A percentile compares a stretch with the other conserved stretches of the same genome.
phyloP scores from a whole-genome alignment of 2,797 vertebrate genomes.

The Scomberomorus guttatus region DNA sequence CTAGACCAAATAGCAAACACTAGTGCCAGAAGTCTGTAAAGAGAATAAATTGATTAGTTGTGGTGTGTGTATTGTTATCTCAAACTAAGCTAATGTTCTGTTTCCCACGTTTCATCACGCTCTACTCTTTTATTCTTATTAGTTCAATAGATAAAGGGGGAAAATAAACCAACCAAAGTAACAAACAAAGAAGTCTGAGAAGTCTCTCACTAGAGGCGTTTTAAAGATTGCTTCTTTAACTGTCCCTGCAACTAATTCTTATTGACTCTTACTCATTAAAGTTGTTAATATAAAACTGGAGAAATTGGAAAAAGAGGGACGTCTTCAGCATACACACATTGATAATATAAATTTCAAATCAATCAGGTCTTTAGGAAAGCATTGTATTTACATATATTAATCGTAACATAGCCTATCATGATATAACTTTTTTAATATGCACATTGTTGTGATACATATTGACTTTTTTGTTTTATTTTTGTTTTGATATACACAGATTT shows the following conservation, averaged over 20 bases:
- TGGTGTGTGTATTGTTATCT: slow-evolving; percentile 8
- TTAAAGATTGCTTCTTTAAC: not conserved
- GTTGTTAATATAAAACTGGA: not conserved
- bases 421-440: no score
- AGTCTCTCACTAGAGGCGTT: not conserved
- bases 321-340: not conserved
- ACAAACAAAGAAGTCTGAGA: not conserved
- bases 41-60: slow-evolving; percentile 10
- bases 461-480: no score
- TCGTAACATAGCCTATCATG: no score
- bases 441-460: no score
- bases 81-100: not conserved
- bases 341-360: not conserved
- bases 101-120: not conserved
- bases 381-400: not conserved
- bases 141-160: not conserved
- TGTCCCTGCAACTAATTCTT: not conserved
- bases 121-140: not conserved
- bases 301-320: not conserved
- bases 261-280: not conserved
- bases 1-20: slow-evolving; percentile 9
- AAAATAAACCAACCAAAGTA: not conserved
- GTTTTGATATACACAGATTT: no score
- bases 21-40: not conserved
- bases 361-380: not conserved